Evolutionary conservation across 2,888 invertebrate species (phyloP).

Genomic region (Cynaeus angustus): DNA sequence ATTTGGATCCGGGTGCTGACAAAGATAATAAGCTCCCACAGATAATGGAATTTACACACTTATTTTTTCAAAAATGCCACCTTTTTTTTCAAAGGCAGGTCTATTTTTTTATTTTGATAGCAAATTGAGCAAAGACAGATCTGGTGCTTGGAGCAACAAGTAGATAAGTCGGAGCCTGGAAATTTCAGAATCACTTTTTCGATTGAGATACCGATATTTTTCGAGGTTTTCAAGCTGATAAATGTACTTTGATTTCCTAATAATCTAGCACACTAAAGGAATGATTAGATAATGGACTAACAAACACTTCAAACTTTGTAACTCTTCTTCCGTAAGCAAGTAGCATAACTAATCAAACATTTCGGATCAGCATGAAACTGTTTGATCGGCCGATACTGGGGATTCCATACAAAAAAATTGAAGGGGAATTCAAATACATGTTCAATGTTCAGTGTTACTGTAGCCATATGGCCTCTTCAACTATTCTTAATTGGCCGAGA

Average conservation of each 20-base stretch:
- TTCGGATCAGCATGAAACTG: slow-evolving; percentile 37
- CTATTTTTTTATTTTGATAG: too few species aligned
- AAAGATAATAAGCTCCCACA: neutral
- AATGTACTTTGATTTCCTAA: neutral
- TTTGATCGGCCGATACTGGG: slow-evolving; percentile 41
- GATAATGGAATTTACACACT: neutral
- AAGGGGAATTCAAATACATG: slow-evolving; percentile 43
- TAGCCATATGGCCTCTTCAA: slow-evolving; percentile 45
- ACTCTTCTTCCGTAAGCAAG: slow-evolving; percentile 19
- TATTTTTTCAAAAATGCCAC: neutral
- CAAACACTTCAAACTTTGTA: slow-evolving; percentile 8
- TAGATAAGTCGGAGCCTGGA: too few species aligned
- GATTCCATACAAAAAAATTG: slow-evolving; percentile 32
- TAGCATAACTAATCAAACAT: slow-evolving; percentile 39
- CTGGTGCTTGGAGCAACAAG: too few species aligned
- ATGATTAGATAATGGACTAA: slow-evolving; percentile 38
- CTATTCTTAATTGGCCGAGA: slow-evolving; percentile 41
- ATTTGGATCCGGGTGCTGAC: slow-evolving; percentile 17
- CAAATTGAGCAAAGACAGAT: too few species aligned
- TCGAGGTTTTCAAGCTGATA: neutral
- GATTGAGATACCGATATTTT: too few species aligned
- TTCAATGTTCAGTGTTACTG: slow-evolving; percentile 31
- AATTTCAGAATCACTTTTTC: too few species aligned
- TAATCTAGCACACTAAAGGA: neutral
- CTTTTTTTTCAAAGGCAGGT: too few species aligned